Evolutionary conservation across 2,888 invertebrate species (phyloP).

Genomic region (Drosophila nr. perissopoda): DNA sequence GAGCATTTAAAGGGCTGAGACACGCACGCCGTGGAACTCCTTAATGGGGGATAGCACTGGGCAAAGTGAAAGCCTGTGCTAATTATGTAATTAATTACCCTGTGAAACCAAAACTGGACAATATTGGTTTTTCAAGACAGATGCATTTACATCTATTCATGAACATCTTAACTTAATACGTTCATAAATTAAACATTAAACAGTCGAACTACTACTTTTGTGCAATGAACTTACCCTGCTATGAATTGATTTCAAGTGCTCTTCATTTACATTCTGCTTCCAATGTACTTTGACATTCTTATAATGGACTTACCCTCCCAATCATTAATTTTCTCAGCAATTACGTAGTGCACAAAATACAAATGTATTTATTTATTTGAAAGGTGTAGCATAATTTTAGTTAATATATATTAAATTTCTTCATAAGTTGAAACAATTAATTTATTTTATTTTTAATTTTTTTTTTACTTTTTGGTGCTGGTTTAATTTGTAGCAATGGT

Average conservation of each 20-base stretch:
- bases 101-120: conserved; percentile 4
- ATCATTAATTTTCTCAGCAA: background rate
- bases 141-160: conserved; percentile 52
- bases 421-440: background rate
- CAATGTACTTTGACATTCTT: background rate
- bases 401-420: background rate
- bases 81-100: conserved; percentile 62
- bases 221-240: background rate
- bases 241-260: background rate
- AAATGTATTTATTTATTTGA: background rate
- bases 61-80: conserved; percentile 9
- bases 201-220: background rate
- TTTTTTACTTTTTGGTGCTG: background rate
- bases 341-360: background rate
- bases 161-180: conserved; percentile 9
- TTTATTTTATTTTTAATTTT: background rate
- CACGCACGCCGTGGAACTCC: conserved; percentile 34
- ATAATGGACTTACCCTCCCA: background rate
- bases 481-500: background rate
- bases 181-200: background rate
- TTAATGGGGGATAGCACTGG: conserved; percentile 12
- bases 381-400: background rate
- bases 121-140: conserved; percentile 4
- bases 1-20: conserved; percentile 31
- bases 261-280: background rate